Conservation (phyloP, 2,888 invertebrate genomes). For the Lasioglossum zephyrum region DNA sequence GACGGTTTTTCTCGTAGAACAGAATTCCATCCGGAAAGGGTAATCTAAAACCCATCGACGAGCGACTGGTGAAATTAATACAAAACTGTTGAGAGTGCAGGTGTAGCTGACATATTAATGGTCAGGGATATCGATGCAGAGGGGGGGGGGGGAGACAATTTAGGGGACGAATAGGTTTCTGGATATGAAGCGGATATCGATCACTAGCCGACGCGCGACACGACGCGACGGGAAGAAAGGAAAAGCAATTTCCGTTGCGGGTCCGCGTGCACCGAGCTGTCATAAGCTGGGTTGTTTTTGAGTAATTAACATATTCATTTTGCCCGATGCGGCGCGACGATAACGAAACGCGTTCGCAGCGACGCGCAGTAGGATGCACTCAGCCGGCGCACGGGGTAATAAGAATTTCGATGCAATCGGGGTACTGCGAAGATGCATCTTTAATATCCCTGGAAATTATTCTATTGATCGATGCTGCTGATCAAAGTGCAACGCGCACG, state of each 20-base stretch:
- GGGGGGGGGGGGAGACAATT: neutral
- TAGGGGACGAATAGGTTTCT: neutral
- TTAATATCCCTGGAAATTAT: neutral
- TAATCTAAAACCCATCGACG: neutral
- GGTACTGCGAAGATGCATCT: neutral
- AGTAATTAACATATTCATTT: neutral
- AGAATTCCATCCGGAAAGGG: neutral
- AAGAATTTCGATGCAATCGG: neutral
- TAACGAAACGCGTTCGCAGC: neutral
- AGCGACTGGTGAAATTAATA: neutral
- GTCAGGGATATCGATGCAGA: neutral
- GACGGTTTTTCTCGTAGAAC: neutral
- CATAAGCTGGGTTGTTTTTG: neutral
- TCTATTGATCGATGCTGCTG: neutral
- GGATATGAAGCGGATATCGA: constrained; percentile 7
- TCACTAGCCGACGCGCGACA: neutral
- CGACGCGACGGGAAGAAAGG: neutral
- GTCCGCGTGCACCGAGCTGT: neutral
- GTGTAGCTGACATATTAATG: neutral
- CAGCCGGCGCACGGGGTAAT: too few species aligned
- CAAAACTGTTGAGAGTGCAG: neutral
- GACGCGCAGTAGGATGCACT: neutral
- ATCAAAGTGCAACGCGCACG: neutral
- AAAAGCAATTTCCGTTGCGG: constrained; percentile 8
- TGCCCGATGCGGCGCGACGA: neutral